Conservation (phyloP, 2,888 invertebrate genomes). For the Vannuccia rotundouncinata region DNA sequence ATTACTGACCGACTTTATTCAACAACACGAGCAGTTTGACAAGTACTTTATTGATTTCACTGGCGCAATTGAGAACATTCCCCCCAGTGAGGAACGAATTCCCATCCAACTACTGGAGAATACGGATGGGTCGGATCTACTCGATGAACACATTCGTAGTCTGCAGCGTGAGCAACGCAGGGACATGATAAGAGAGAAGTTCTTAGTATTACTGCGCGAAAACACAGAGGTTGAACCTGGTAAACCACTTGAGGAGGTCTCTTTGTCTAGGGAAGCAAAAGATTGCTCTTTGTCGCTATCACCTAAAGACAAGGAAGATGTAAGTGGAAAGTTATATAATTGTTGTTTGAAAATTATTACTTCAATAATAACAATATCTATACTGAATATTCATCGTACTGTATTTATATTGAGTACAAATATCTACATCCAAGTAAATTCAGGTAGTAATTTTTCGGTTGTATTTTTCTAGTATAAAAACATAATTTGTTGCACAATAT, state of each 20-base stretch:
- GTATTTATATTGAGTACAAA: too few species aligned
- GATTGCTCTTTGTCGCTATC: neutral
- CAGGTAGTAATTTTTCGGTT: too few species aligned
- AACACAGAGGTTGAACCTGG: neutral
- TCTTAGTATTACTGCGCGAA: neutral
- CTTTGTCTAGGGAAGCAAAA: neutral
- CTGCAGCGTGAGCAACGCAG: neutral
- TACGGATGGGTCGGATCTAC: neutral
- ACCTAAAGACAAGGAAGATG: neutral
- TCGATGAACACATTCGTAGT: neutral
- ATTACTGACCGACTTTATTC: neutral
- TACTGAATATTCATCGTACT: too few species aligned
- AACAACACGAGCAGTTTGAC: neutral
- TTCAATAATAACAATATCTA: too few species aligned
- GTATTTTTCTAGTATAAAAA: too few species aligned
- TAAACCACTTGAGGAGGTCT: neutral
- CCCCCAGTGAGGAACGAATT: neutral
- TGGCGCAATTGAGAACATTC: neutral
- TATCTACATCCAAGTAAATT: too few species aligned
- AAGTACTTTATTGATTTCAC: neutral
- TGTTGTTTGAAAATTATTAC: too few species aligned
- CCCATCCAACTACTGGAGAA: neutral
- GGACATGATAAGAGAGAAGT: neutral
- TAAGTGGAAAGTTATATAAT: too few species aligned
- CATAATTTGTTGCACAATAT: too few species aligned